A percentile compares a stretch with the other conserved stretches of the same genome.
These are phyloP conservation scores for Sturnira hondurensis DNA, from an alignment of 2,113 vertebrate species.

Conservation along the genomic window DNA sequence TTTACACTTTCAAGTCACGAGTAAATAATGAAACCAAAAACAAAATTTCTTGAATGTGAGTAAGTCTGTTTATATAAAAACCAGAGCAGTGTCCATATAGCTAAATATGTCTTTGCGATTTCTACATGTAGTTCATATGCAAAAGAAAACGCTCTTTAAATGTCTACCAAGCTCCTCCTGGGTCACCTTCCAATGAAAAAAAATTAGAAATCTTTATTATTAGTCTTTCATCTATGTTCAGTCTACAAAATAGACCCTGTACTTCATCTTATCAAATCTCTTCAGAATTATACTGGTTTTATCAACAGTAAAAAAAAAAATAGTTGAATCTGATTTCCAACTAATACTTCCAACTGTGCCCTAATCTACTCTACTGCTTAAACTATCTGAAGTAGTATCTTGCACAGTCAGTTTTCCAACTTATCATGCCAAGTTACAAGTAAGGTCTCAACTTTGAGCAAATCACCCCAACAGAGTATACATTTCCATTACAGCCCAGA, in stretches of 20 bases:
- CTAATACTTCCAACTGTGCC: neutral
- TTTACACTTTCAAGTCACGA: neutral
- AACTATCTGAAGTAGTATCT: slow-evolving; percentile 31
- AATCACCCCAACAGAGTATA: slow-evolving; percentile 4
- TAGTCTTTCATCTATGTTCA: neutral
- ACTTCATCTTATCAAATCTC: slow-evolving; percentile 26
- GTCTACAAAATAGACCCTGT: neutral
- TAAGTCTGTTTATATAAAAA: neutral
- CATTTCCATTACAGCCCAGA: neutral
- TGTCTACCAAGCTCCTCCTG: neutral
- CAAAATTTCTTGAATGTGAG: neutral
- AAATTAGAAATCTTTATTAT: slow-evolving; percentile 4
- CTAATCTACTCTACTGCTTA: slow-evolving; percentile 3
- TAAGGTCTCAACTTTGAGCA: slow-evolving; percentile 31
- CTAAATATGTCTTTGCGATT: neutral
- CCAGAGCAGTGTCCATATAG: neutral
- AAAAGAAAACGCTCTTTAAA: slow-evolving; percentile 14
- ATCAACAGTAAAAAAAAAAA: neutral
- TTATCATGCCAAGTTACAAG: slow-evolving; percentile 52
- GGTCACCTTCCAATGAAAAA: neutral
- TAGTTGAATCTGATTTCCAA: neutral
- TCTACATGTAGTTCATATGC: neutral
- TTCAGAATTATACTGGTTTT: neutral
- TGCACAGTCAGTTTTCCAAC: slow-evolving; percentile 46
- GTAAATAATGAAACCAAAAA: slow-evolving; percentile 31